Evolutionary conservation across 2,888 invertebrate species (phyloP).

Genomic region (Odontocolon sp.): DNA sequence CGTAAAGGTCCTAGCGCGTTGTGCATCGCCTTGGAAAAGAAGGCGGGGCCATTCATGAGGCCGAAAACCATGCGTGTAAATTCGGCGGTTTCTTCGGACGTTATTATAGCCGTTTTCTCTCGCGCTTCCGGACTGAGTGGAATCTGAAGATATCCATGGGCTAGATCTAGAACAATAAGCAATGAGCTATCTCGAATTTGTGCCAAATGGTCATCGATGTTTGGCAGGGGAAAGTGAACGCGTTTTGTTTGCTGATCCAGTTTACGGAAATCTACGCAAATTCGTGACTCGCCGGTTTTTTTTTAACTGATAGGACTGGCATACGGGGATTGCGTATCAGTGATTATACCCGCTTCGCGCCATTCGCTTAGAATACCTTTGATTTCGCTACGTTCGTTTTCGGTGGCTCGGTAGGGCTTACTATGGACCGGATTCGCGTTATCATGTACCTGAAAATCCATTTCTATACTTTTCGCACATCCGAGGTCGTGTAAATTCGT

Average conservation of each 20-base stretch:
- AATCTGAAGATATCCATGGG: not conserved
- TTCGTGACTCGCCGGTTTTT: not conserved
- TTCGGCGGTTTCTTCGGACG: too few relatives aligned
- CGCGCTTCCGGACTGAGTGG: not conserved
- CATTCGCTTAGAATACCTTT: not conserved
- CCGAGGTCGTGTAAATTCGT: not conserved
- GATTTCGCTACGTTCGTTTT: not conserved
- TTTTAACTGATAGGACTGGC: not conserved
- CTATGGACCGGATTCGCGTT: not conserved
- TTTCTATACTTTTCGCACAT: not conserved
- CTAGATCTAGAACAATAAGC: not conserved
- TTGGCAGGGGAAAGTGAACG: too few relatives aligned
- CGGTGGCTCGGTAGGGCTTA: not conserved
- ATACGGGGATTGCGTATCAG: not conserved
- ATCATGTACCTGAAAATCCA: not conserved
- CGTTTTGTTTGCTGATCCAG: not conserved
- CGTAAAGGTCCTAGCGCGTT: slow-evolving; percentile 40
- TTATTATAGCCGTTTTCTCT: too few relatives aligned
- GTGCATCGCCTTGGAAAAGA: slow-evolving; percentile 34
- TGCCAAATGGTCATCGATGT: not conserved
- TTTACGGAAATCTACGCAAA: not conserved
- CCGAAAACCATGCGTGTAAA: slow-evolving; percentile 50
- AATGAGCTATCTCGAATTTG: not conserved
- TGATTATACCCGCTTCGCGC: not conserved
- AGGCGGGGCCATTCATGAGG: slow-evolving; percentile 64